A percentile compares a stretch with the other conserved stretches of the same genome.
These are phyloP conservation scores for Zoanthus solanderi DNA, from an alignment of 92 coral and sea anemone species.

Conservation along the genomic window DNA sequence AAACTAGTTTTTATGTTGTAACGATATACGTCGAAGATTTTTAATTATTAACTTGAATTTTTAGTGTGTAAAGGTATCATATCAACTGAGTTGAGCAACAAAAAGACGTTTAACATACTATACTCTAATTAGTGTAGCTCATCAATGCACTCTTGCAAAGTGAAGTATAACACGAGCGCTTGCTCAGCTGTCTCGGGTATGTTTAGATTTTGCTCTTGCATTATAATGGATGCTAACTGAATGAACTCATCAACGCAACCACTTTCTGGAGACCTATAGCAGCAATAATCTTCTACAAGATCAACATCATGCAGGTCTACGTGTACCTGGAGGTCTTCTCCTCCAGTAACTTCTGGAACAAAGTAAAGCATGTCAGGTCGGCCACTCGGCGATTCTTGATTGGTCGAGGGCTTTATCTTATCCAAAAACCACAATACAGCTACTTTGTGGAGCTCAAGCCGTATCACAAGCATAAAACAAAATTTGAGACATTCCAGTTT, in stretches of 20 bases:
- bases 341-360: constrained; percentile 28
- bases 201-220: constrained; percentile 58
- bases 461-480: not conserved
- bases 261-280: constrained; percentile 33
- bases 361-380: constrained; percentile 45
- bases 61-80: too few relatives aligned
- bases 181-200: constrained; percentile 4
- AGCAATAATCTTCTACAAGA: constrained; percentile 54
- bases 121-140: not conserved
- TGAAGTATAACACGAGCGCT: not conserved
- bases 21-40: too few relatives aligned
- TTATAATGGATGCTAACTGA: constrained; percentile 43
- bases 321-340: constrained; percentile 17
- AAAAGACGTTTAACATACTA: not conserved
- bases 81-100: too few relatives aligned
- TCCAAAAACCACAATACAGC: too few relatives aligned
- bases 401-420: too few relatives aligned
- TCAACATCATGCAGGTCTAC: constrained; percentile 38
- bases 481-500: constrained; percentile 25
- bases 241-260: too few relatives aligned
- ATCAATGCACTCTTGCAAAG: not conserved
- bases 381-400: constrained; percentile 1
- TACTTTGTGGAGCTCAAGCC: too few relatives aligned
- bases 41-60: too few relatives aligned
- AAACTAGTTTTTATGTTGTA: too few relatives aligned